phyloP scores from a whole-genome alignment of 2,888 invertebrate species.

The Rhamnusium bicolor region DNA sequence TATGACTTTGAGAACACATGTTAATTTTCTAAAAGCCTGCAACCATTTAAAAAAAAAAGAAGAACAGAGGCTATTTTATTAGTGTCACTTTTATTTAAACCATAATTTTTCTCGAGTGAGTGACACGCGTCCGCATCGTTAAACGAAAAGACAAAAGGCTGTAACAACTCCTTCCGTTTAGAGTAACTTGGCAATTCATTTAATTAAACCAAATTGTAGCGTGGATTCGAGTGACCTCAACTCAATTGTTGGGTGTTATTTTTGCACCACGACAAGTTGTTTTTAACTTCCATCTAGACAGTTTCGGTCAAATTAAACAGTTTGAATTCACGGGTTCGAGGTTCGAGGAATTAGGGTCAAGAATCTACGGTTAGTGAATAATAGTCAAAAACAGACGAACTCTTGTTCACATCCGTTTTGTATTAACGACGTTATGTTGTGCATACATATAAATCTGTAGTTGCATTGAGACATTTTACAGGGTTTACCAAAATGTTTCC shows the following conservation, averaged over 20 bases:
- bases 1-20: no score
- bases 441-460: no score
- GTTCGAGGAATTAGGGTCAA: constrained; percentile 8
- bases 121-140: background rate
- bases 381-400: background rate
- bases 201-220: constrained; percentile 39
- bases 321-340: background rate
- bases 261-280: constrained; percentile 43
- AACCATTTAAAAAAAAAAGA: no score
- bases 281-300: constrained; percentile 44
- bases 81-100: background rate
- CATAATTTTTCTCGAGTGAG: background rate
- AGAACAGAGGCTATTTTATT: no score
- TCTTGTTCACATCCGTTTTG: background rate
- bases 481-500: no score
- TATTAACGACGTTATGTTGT: no score
- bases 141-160: constrained; percentile 17
- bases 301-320: constrained; percentile 1
- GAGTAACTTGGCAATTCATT: constrained; percentile 40
- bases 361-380: background rate
- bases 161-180: constrained; percentile 35
- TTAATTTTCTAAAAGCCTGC: no score
- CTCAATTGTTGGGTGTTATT: constrained; percentile 42
- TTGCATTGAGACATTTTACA: no score
- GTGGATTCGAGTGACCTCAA: constrained; percentile 45